These are phyloP conservation scores for Polypedilum pembai DNA, from an alignment of 1,140 invertebrate genomes.

Conservation along the genomic window DNA sequence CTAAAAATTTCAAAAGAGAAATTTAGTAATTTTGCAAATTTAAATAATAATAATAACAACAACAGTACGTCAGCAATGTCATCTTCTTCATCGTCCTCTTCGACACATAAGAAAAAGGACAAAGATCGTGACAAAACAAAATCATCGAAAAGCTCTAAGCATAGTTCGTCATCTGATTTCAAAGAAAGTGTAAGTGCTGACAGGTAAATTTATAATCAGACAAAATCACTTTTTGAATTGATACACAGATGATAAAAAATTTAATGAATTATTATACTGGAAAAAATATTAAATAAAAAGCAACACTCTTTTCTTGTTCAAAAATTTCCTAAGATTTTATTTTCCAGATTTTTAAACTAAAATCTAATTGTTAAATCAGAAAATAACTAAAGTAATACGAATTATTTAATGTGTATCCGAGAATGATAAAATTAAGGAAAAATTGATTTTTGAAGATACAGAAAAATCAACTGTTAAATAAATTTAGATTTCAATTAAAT, in stretches of 20 bases:
- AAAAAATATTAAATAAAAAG: not conserved
- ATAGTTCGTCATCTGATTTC: not conserved
- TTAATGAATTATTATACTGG: not conserved
- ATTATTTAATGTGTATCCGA: constrained; percentile 14
- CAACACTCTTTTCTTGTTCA: not conserved
- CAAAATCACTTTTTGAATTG: no score
- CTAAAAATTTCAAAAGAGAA: constrained; percentile 51
- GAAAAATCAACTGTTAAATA: constrained; percentile 5
- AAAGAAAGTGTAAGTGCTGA: not conserved
- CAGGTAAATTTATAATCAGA: not conserved
- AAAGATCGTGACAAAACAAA: not conserved
- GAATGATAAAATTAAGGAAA: not conserved
- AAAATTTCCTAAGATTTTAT: constrained; percentile 4
- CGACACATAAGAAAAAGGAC: constrained; percentile 2
- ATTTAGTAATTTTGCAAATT: constrained; percentile 37
- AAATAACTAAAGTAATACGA: not conserved
- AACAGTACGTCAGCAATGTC: not conserved
- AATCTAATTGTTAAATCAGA: not conserved
- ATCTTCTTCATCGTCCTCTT: not conserved
- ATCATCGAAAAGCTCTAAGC: not conserved
- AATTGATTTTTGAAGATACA: not conserved
- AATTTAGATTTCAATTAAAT: constrained; percentile 20
- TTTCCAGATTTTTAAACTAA: constrained; percentile 7
- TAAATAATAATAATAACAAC: constrained; percentile 11
- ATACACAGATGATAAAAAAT: not conserved